These are phyloP conservation scores for Mythimna ferrago DNA, from an alignment of 2,888 invertebrate species.

Conservation along the genomic window DNA sequence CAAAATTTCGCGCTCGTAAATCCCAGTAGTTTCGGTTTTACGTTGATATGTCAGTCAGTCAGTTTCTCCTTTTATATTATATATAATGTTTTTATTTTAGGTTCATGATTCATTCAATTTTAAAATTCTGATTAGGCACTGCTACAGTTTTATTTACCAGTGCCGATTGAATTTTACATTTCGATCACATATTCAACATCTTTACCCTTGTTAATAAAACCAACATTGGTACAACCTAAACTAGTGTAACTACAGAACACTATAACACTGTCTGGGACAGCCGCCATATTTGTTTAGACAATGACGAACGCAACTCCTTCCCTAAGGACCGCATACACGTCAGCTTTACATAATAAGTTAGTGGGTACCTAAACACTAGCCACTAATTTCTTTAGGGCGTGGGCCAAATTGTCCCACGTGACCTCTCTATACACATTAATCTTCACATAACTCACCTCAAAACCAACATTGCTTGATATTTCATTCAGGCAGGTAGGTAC, in stretches of 20 bases:
- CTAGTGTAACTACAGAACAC: constrained; percentile 21
- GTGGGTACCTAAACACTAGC: constrained; percentile 37
- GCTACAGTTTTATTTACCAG: neutral
- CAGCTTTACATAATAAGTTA: constrained; percentile 57
- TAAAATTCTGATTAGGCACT: neutral
- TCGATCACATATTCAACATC: neutral
- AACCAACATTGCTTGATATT: constrained; percentile 60
- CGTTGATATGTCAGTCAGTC: too few relatives aligned
- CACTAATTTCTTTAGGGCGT: constrained; percentile 54
- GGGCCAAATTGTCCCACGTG: constrained; percentile 44
- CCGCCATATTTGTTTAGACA: constrained; percentile 52
- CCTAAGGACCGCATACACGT: constrained; percentile 44
- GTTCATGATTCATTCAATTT: too few relatives aligned
- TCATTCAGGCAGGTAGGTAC: constrained; percentile 35
- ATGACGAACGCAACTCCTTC: constrained; percentile 47
- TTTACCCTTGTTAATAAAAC: constrained; percentile 30
- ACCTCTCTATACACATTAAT: constrained; percentile 48
- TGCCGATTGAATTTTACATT: neutral
- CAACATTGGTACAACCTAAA: constrained; percentile 17
- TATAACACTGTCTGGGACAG: constrained; percentile 32
- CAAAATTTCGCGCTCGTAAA: too few relatives aligned
- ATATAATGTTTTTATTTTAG: neutral
- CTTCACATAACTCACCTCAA: constrained; percentile 48
- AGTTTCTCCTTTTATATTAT: too few relatives aligned
- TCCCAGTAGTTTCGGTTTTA: too few relatives aligned